A percentile compares a stretch with the other conserved stretches of the same genome.
These are phyloP conservation scores for Procavia capensis DNA, from an alignment of 2,113 vertebrate genomes.

Conservation along the genomic window DNA sequence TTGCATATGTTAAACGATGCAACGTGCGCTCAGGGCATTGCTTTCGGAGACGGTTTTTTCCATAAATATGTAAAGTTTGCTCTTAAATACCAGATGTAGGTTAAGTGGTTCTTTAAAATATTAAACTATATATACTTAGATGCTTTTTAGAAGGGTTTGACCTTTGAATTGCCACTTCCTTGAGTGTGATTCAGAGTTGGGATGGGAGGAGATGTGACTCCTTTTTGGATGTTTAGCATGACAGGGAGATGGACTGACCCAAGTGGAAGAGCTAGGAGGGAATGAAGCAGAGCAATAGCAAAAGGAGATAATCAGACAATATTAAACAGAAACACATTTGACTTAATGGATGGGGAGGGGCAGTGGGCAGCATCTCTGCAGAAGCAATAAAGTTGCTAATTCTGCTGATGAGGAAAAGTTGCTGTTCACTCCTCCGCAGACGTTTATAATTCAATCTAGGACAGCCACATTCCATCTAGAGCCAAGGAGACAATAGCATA, in stretches of 20 bases:
- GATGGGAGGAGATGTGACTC: background rate
- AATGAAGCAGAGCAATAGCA: background rate
- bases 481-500: background rate
- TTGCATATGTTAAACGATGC: constrained; percentile 85
- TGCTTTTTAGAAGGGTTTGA: constrained; percentile 58
- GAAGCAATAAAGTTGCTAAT: background rate
- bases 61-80: constrained; percentile 81
- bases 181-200: constrained; percentile 32
- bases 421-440: constrained; percentile 4
- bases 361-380: accelerated
- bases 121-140: constrained; percentile 10
- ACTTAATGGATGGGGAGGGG: background rate
- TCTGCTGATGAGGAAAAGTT: background rate
- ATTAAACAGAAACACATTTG: background rate
- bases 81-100: constrained; percentile 84
- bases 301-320: background rate
- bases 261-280: background rate
- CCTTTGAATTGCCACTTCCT: constrained; percentile 52
- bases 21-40: constrained; percentile 79
- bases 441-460: background rate
- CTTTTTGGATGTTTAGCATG: background rate
- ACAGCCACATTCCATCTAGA: background rate
- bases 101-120: constrained; percentile 72
- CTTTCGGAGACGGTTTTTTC: constrained; percentile 82
- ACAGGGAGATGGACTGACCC: background rate